These are phyloP conservation scores for Sepioteuthis lessoniana DNA, from an alignment of 2,888 invertebrate species.

Conservation along the genomic window DNA sequence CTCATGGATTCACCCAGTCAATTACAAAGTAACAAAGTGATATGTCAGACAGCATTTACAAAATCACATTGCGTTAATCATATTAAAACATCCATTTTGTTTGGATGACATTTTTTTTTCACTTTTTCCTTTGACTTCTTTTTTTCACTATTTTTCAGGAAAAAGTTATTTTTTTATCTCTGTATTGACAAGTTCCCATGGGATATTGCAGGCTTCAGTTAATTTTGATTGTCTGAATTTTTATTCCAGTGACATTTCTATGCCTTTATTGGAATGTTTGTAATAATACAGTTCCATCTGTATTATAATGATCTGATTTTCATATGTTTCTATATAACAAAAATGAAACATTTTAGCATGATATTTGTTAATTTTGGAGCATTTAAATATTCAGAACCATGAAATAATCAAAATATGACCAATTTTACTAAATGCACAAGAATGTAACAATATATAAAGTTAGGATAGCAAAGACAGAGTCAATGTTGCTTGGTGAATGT, in stretches of 20 bases:
- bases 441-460: too few species aligned
- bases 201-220: not conserved
- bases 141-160: not conserved
- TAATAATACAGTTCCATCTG: not conserved
- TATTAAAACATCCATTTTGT: slow-evolving; percentile 33
- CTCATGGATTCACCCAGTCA: not conserved
- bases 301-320: not conserved
- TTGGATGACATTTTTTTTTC: not conserved
- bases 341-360: too few species aligned
- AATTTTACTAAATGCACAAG: too few species aligned
- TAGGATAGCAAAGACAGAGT: too few species aligned
- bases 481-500: too few species aligned
- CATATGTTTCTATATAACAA: too few species aligned
- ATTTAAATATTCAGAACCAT: too few species aligned
- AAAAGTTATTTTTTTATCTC: not conserved
- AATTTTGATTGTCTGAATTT: not conserved
- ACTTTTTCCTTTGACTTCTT: not conserved
- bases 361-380: too few species aligned
- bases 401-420: too few species aligned
- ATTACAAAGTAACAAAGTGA: not conserved
- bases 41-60: not conserved
- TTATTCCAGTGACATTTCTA: not conserved
- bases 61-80: not conserved
- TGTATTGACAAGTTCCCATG: not conserved
- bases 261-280: not conserved